Base-by-base conservation (phyloP, 2,113 vertebrate species). In the Nothobranchius furzeri region DNA sequence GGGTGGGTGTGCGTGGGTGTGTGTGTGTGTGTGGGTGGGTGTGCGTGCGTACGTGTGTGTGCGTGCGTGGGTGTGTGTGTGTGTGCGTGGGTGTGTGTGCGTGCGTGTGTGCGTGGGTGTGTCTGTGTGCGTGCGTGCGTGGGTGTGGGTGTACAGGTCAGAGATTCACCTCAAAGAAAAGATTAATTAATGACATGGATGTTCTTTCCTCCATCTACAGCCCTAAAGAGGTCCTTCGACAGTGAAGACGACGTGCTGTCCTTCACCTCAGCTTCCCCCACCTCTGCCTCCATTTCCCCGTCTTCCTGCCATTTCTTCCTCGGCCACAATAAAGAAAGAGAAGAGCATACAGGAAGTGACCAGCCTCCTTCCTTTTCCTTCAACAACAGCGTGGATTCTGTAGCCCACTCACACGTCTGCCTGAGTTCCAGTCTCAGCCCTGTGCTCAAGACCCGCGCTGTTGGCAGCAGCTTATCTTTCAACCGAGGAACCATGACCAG, bases 221-320 rank as follows among this genome's bases (percentile, higher is more conserved):
- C 95, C 0, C 85, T 96, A 72, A 95, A 95, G 86, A 93, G 93
- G 55, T 96, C 95, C 0, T 96, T 96, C 14, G 95, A 96, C 37
- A 89, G 89, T 1, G 95, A 96, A 46, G 95, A 93, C 0, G 90
- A 92, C 13, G 82, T 71, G 0, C 85, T 84, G 0, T 42, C 88
- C 13, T 93, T 93, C 66, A 84, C 92, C 3, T 69, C 89, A 0
- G 65, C 88, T 13, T 90, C 91, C 12, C 74, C 90, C 0, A 51
- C 85, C 35, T 83, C 84, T 42, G 79, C 87, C 46, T 86, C 91
- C 0, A 72, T 79, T 43, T 87, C 92, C 8, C 76, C 81, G 14
- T 66, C 85, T 1, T 75, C 85, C n/a, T 61, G 83, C 17, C 71
- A 73, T 53, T 84, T 61, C 62, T 78, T 46, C 60, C 81, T 70